Evolutionary conservation across 2,888 invertebrate genomes (phyloP).

Genomic region (Chirona hameri): DNA sequence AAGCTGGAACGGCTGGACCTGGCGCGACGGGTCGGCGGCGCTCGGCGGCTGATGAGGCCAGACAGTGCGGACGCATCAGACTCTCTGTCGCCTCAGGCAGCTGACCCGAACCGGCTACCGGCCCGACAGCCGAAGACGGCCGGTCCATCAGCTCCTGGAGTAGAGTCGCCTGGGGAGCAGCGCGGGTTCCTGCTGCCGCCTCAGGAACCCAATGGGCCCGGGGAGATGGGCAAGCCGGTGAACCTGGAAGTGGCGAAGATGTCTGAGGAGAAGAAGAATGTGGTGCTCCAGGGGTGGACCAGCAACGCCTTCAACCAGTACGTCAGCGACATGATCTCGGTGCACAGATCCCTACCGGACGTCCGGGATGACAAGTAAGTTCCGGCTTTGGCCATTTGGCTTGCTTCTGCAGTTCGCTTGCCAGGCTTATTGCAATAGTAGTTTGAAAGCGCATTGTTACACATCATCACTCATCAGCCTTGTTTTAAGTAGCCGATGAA

Average conservation of each 20-base stretch:
- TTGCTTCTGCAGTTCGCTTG: no score
- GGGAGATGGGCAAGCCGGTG: slow-evolving; percentile 89
- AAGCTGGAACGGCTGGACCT: not conserved
- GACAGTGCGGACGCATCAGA: slow-evolving; percentile 51
- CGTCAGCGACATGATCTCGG: slow-evolving; percentile 93
- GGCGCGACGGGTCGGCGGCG: slow-evolving; percentile 14
- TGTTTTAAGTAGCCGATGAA: no score
- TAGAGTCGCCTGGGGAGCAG: slow-evolving; percentile 37
- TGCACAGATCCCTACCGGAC: slow-evolving; percentile 87
- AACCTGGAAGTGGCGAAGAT: slow-evolving; percentile 74
- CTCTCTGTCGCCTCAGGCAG: not conserved
- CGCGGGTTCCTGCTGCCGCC: slow-evolving; percentile 40
- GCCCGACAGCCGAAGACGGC: not conserved
- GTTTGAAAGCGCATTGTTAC: no score
- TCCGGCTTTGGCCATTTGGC: not conserved
- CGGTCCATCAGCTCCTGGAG: not conserved
- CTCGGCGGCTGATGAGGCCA: slow-evolving; percentile 3
- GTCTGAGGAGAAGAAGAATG: slow-evolving; percentile 74
- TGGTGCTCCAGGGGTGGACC: slow-evolving; percentile 92
- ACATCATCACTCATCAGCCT: no score
- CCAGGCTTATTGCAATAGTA: no score
- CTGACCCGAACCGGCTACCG: not conserved
- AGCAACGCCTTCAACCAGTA: slow-evolving; percentile 99
- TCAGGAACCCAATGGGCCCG: slow-evolving; percentile 48
- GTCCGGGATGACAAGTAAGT: slow-evolving; percentile 86